Evolutionary conservation across 2,888 invertebrate genomes (phyloP).

Genomic region (Drosophila paucipuncta): DNA sequence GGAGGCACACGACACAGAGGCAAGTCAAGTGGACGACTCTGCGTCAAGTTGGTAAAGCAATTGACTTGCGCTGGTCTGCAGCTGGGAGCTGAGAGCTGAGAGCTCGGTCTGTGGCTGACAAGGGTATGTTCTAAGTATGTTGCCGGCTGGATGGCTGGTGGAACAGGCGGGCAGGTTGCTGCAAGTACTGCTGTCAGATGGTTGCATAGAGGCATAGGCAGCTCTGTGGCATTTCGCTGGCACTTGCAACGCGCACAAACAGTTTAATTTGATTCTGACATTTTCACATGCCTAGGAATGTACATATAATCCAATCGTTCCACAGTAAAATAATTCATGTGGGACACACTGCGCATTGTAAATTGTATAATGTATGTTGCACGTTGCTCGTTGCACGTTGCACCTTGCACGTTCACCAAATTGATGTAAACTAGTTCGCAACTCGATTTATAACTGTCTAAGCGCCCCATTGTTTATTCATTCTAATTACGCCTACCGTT

Average conservation of each 20-base stretch:
- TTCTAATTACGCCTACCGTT: constrained; percentile 31
- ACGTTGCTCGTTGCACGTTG: constrained; percentile 4
- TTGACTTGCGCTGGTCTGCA: constrained; percentile 49
- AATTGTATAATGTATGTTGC: constrained; percentile 6
- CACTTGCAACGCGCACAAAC: constrained; percentile 16
- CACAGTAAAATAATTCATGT: constrained; percentile 69
- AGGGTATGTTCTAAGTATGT: constrained; percentile 17
- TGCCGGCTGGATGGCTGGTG: neutral
- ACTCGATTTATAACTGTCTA: constrained; percentile 10
- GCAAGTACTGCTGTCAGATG: constrained; percentile 6
- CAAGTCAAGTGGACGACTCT: constrained; percentile 62
- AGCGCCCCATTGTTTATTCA: constrained; percentile 36
- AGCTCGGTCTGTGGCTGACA: constrained; percentile 3
- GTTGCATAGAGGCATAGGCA: neutral
- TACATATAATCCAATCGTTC: constrained; percentile 54
- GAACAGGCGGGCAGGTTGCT: constrained; percentile 4
- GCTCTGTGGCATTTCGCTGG: constrained; percentile 25
- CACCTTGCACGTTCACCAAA: constrained; percentile 24
- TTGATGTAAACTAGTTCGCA: constrained; percentile 40
- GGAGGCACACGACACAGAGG: constrained; percentile 17
- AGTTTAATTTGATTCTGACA: constrained; percentile 64
- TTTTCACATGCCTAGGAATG: constrained; percentile 51
- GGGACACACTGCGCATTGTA: constrained; percentile 54
- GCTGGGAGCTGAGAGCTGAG: neutral
- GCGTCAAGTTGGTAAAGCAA: constrained; percentile 69